Evolutionary conservation across 2,113 vertebrate species (phyloP).

Genomic region (Microcebus murinus): DNA sequence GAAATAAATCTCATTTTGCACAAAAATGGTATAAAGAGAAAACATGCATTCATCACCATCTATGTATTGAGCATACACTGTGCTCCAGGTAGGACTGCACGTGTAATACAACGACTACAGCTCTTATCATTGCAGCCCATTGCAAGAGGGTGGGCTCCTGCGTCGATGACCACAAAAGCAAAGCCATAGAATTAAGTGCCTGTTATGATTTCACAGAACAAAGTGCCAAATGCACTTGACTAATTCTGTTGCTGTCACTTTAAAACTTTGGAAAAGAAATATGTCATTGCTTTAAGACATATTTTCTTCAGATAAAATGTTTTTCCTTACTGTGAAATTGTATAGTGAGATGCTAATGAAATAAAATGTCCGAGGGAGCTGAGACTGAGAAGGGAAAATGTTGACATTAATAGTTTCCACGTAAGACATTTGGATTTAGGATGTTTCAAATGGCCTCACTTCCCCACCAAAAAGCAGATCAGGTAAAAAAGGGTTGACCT

Average conservation of each 20-base stretch:
- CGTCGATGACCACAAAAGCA: not conserved
- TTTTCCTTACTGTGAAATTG: slow-evolving; percentile 12
- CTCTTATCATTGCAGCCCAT: rapidly evolving
- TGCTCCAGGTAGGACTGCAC: not conserved
- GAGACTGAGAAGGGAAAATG: not conserved
- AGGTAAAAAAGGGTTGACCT: not conserved
- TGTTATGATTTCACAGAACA: not conserved
- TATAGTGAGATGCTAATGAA: slow-evolving; percentile 31
- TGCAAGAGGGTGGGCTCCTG: too few relatives aligned
- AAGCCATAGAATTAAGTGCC: not conserved
- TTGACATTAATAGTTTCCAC: slow-evolving; percentile 3
- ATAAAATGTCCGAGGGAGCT: slow-evolving; percentile 27
- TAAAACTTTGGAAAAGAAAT: slow-evolving; percentile 8
- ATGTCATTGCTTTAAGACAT: not conserved
- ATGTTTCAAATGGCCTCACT: not conserved
- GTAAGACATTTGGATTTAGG: not conserved
- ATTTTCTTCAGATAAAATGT: not conserved
- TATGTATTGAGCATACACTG: not conserved
- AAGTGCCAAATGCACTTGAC: not conserved
- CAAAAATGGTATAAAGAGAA: not conserved
- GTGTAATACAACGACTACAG: rapidly evolving
- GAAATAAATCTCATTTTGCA: slow-evolving; percentile 35
- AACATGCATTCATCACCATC: not conserved
- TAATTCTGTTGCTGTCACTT: not conserved
- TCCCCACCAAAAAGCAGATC: not conserved